These are phyloP conservation scores for Hippocampus guttulatus DNA, from an alignment of 2,113 vertebrate species.

Conservation along the genomic window DNA sequence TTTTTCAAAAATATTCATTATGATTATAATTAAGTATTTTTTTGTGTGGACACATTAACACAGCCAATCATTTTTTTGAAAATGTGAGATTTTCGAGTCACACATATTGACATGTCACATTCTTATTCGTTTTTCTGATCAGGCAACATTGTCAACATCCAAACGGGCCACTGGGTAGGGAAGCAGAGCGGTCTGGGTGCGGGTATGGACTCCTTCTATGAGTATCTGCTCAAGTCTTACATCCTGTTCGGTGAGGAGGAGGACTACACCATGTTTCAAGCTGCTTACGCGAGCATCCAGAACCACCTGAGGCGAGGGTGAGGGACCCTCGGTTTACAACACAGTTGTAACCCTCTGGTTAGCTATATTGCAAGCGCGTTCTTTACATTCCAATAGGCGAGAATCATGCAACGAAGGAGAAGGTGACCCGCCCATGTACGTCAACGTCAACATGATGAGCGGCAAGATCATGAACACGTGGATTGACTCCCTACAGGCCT, in stretches of 20 bases:
- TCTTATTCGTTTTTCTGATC: slow-evolving; percentile 4
- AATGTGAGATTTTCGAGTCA: background rate
- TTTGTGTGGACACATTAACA: too few species aligned
- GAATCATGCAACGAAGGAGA: slow-evolving; percentile 96
- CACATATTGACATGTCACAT: background rate
- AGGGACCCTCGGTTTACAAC: slow-evolving; percentile 46
- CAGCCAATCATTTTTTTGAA: too few species aligned
- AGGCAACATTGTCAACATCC: slow-evolving; percentile 98
- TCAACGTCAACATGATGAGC: slow-evolving; percentile 97
- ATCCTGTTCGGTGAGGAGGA: slow-evolving; percentile 95
- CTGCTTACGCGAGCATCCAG: slow-evolving; percentile 89
- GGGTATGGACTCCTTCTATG: slow-evolving; percentile 94
- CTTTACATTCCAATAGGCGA: slow-evolving; percentile 67
- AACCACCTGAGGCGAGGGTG: slow-evolving; percentile 92
- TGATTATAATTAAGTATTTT: too few species aligned
- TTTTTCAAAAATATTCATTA: too few species aligned
- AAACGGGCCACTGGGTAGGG: slow-evolving; percentile 95
- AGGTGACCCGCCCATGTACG: slow-evolving; percentile 93
- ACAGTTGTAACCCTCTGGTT: background rate
- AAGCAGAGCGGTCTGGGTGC: slow-evolving; percentile 97
- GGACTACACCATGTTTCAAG: slow-evolving; percentile 91
- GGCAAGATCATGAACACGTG: slow-evolving; percentile 98
- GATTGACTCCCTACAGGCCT: slow-evolving; percentile 99
- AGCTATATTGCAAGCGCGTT: background rate
- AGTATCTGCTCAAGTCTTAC: slow-evolving; percentile 96